Evolutionary conservation across 1,140 invertebrate species (phyloP).

Genomic region (Apis cerana): DNA sequence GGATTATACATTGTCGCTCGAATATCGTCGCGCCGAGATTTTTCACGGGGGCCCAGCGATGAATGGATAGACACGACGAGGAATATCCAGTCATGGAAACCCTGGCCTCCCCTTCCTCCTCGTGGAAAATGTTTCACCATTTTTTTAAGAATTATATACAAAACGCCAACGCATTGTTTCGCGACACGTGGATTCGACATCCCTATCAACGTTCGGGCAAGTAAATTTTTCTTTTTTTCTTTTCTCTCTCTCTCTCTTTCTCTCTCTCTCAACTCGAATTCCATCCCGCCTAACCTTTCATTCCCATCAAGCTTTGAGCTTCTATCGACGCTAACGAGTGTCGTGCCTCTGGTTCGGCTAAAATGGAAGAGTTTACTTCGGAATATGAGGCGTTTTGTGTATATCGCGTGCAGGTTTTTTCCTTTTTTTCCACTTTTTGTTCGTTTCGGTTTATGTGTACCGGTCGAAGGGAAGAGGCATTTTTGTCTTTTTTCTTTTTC

Average conservation of each 20-base stretch:
- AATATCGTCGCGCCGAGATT: neutral
- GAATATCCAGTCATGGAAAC: too few relatives aligned
- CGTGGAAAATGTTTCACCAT: conserved; percentile 1
- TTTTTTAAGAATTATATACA: conserved; percentile 25
- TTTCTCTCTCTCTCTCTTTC: neutral
- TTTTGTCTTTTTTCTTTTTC: neutral
- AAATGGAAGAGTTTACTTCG: neutral
- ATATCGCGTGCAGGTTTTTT: neutral
- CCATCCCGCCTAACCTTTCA: neutral
- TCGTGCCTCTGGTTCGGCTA: neutral
- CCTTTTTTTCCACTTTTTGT: neutral
- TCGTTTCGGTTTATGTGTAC: neutral
- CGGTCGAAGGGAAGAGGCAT: neutral
- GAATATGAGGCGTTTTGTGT: conserved; percentile 7
- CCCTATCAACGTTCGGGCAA: too few relatives aligned
- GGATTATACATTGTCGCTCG: conserved; percentile 19
- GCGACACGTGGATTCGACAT: neutral
- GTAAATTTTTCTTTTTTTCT: neutral
- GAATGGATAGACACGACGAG: neutral
- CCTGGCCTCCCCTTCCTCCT: too few relatives aligned
- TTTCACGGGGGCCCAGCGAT: conserved; percentile 10
- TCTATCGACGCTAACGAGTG: neutral
- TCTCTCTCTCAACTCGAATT: neutral
- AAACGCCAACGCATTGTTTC: neutral
- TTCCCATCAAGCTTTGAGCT: neutral